Evolutionary conservation across 2,113 vertebrate genomes (phyloP), one percentile per base, ranked within the genome.

Genomic region (Bucco capensis): DNA sequence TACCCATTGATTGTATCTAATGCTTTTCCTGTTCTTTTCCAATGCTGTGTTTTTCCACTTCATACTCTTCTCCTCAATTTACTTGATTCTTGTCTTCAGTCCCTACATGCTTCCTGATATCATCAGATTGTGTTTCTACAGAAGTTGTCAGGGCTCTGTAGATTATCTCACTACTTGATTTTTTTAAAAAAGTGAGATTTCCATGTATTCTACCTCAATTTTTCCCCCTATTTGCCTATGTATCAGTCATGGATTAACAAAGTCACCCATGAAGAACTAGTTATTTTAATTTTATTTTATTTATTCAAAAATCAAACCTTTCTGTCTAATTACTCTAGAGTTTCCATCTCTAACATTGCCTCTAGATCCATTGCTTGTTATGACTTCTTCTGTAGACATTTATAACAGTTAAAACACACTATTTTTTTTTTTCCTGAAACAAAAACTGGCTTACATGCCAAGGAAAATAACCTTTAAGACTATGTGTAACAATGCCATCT

Each of bases 1-100:
- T 87, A 73, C 67, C 30, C 44, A 64, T 50, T 93, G 83, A 96
- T 95, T 82, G 31, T 89, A 96, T 90, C 86, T 93, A 62, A 62
- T 87, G 47, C 92, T 93, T 95, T 92, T 57, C 22, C 46, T 54
- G 42, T 49, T 90, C 42, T 89, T 89, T 94, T 92, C 89, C 84
- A 89, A 31, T 76, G 82, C 67, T 95, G 66, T 83, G 8, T 92
- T 96, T 94, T 96, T 93, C 95, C 89, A 87, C 67, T 94, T 89
- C 74, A 79, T 80, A 87, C 6, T 82, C n/a, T 69, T 78, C 80
- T 92, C 57, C 31, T 93, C 35, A 38, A 44, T 79, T 90, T 89
- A 75, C 66, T 93, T 89, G 78, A 93, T 87, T 93, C 86, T 93
- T 94, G 86, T 84, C 86, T 84, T 90, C 67, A 90, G 40, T 81